A percentile compares a stretch with the other conserved stretches of the same genome.
These are phyloP conservation scores for Leucophenga varia DNA, from an alignment of 1,140 invertebrate species.

Conservation along the genomic window DNA sequence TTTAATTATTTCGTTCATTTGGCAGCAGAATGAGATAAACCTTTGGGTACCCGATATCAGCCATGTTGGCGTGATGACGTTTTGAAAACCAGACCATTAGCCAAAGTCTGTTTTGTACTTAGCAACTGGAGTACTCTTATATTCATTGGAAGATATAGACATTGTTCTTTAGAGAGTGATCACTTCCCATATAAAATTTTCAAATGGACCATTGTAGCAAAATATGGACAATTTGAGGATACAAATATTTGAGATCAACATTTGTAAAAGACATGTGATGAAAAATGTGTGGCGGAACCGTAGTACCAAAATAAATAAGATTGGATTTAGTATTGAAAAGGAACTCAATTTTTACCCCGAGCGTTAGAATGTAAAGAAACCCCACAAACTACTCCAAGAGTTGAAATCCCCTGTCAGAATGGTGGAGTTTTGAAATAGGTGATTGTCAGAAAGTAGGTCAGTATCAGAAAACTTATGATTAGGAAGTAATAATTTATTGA, in stretches of 20 bases:
- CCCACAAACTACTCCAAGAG: too few relatives aligned
- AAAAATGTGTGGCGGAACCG: too few relatives aligned
- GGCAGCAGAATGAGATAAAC: background rate
- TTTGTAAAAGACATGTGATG: too few relatives aligned
- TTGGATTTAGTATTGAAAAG: background rate
- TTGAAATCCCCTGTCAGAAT: background rate
- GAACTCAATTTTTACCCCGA: slow-evolving; percentile 1
- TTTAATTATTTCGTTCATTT: background rate
- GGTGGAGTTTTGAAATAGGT: background rate
- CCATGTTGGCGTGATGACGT: background rate
- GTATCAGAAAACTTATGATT: background rate
- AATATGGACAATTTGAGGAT: background rate
- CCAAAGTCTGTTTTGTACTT: background rate
- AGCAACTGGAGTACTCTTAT: too few relatives aligned
- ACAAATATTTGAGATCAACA: too few relatives aligned
- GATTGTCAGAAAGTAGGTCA: background rate
- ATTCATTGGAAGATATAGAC: background rate
- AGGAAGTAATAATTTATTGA: background rate
- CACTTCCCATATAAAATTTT: background rate
- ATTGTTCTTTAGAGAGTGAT: background rate
- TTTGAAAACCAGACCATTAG: background rate
- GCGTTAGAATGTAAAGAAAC: background rate
- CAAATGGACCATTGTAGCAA: background rate
- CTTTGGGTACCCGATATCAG: background rate
- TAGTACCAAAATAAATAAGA: background rate